Evolutionary conservation across 2,113 vertebrate species (phyloP).

Genomic region (Meleagris gallopavo): DNA sequence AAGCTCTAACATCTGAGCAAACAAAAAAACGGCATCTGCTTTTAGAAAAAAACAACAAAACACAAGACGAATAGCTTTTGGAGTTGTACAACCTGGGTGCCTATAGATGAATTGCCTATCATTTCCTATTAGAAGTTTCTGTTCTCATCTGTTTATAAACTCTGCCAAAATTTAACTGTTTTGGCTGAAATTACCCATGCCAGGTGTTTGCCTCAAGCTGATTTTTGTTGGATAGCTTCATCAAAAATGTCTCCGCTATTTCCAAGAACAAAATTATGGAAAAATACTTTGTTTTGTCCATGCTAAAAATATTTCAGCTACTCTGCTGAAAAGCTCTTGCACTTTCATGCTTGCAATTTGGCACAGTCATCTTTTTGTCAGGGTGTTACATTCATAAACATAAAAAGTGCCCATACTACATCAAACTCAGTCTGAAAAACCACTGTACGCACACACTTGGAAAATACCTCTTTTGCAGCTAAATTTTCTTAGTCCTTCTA

Average conservation of each 20-base stretch:
- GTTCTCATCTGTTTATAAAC: slow-evolving; percentile 22
- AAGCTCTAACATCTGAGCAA: background rate
- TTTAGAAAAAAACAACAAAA: background rate
- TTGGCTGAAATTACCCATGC: slow-evolving; percentile 21
- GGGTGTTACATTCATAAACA: slow-evolving; percentile 14
- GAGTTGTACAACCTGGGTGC: background rate
- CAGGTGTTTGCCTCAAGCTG: slow-evolving; percentile 49
- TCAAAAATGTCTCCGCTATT: slow-evolving; percentile 24
- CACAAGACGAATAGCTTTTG: background rate
- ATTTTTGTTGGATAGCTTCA: background rate
- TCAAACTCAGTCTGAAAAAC: background rate
- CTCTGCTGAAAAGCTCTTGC: background rate
- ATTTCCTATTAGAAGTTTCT: background rate
- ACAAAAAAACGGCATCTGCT: background rate
- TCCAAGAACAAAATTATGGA: slow-evolving; percentile 25
- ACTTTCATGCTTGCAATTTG: slow-evolving; percentile 13
- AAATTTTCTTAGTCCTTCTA: background rate
- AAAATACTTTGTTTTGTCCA: slow-evolving; percentile 35
- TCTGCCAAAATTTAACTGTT: slow-evolving; percentile 21
- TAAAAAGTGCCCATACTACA: slow-evolving; percentile 6
- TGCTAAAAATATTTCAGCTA: slow-evolving; percentile 20
- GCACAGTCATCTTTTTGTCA: background rate
- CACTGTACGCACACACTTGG: background rate
- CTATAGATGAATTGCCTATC: background rate
- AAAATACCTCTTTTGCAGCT: background rate